Percentiles rank a stretch among this genome's conserved stretches.
Conservation (phyloP, 2,113 vertebrate genomes). For the Poicephalus meyeri region DNA sequence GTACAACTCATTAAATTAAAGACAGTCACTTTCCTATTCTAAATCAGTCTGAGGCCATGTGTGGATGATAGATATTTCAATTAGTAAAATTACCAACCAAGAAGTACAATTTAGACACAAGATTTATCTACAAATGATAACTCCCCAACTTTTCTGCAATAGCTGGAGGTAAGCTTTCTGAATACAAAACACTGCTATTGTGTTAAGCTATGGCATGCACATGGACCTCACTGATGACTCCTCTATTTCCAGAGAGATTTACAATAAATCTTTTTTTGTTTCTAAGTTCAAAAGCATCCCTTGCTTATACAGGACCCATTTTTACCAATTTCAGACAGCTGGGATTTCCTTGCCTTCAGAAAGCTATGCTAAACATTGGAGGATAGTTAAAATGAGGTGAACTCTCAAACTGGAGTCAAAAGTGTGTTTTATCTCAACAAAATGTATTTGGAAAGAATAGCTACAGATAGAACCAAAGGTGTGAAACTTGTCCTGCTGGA, state of each 20-base stretch:
- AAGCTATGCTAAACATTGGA: neutral
- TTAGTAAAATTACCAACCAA: conserved; percentile 50
- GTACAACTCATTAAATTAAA: neutral
- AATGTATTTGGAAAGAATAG: neutral
- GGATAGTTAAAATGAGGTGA: neutral
- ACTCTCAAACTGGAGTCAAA: neutral
- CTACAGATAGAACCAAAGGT: neutral
- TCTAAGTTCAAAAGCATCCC: neutral
- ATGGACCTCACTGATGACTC: rapidly evolving
- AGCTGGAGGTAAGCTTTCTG: neutral
- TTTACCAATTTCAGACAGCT: neutral
- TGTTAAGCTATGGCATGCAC: rapidly evolving
- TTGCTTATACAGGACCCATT: neutral
- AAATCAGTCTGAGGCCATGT: neutral
- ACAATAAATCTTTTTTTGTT: neutral
- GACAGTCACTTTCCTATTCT: neutral
- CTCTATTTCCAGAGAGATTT: neutral
- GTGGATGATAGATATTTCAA: conserved; percentile 32
- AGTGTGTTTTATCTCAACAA: neutral
- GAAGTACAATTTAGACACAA: conserved; percentile 1
- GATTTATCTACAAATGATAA: conserved; percentile 9
- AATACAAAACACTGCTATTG: neutral
- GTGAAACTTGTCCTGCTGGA: neutral
- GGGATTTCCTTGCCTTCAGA: neutral
- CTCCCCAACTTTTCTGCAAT: neutral